A percentile compares a stretch with the other conserved stretches of the same genome.
These are phyloP conservation scores for Gymnopithys bicolor DNA, from an alignment of 2,797 vertebrate species.

Conservation along the genomic window DNA sequence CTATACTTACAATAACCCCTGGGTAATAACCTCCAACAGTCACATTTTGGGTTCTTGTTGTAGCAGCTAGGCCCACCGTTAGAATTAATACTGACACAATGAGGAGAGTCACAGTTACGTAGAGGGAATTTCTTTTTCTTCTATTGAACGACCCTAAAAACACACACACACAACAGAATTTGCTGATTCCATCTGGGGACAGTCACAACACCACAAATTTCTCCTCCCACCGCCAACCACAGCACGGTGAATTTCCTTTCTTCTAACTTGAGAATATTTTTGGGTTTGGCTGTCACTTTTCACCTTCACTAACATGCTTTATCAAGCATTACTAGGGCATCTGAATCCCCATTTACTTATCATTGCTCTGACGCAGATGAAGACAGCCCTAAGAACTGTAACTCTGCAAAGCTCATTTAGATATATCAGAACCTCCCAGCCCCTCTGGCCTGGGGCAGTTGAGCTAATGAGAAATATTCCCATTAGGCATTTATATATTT, in stretches of 20 bases:
- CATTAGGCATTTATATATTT: not conserved
- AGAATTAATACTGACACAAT: constrained; percentile 95
- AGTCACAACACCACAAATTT: not conserved
- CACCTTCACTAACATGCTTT: constrained; percentile 13
- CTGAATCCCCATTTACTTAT: not conserved
- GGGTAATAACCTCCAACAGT: constrained; percentile 98
- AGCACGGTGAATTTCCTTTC: not conserved
- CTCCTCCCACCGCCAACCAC: not conserved
- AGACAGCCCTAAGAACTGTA: not conserved
- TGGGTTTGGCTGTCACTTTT: constrained; percentile 9
- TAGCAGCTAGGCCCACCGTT: constrained; percentile 93
- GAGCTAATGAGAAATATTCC: not conserved
- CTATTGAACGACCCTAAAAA: constrained; percentile 92
- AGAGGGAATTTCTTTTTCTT: constrained; percentile 96
- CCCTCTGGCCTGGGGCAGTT: not conserved
- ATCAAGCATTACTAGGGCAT: not conserved
- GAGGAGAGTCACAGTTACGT: constrained; percentile 92
- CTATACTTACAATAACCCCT: constrained; percentile 95
- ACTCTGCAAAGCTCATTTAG: not conserved
- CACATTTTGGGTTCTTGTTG: constrained; percentile 97
- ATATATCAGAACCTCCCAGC: not conserved
- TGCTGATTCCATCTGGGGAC: constrained; percentile 48
- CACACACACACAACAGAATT: constrained; percentile 72
- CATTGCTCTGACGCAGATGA: not conserved
- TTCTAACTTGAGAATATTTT: not conserved